Percentiles rank a stretch among this genome's conserved stretches.
phyloP scores from a whole-genome alignment of 2,113 vertebrate genomes.

The Eleginops maclovinus region DNA sequence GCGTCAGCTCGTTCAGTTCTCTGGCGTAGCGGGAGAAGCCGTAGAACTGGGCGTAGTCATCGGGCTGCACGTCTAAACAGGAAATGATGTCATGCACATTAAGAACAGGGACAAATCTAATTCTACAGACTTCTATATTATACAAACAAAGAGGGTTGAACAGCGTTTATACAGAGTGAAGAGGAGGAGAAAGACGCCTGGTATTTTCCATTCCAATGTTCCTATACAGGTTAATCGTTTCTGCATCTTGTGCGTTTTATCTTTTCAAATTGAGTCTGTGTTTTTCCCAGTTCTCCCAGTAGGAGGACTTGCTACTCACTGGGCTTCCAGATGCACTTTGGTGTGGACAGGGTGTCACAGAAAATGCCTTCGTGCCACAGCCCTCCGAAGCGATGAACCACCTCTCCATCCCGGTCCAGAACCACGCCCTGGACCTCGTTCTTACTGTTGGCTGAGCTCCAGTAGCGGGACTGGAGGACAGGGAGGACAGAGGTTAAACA shows the following conservation, averaged over 20 bases:
- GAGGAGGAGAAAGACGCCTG: too few relatives aligned
- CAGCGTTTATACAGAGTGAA: too few relatives aligned
- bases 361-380: conserved; percentile 94
- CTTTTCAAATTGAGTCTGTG: not conserved
- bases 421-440: conserved; percentile 92
- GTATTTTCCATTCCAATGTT: not conserved
- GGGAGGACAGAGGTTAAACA: not conserved
- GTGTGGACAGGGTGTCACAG: conserved; percentile 84
- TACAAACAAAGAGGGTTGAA: too few relatives aligned
- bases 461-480: conserved; percentile 86
- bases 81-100: conserved; percentile 1
- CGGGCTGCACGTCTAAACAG: conserved; percentile 88
- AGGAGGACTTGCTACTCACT: conserved; percentile 80
- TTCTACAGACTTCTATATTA: too few relatives aligned
- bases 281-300: not conserved
- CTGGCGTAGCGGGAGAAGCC: conserved; percentile 92
- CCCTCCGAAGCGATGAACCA: conserved; percentile 91
- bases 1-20: conserved; percentile 91
- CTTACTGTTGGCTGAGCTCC: conserved; percentile 85
- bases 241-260: not conserved
- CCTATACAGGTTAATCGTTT: not conserved
- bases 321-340: conserved; percentile 93
- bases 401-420: conserved; percentile 85
- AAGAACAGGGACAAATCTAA: not conserved
- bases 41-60: conserved; percentile 85